Evolutionary conservation across 1,140 invertebrate species (phyloP).

Genomic region (Ptiloglossa arizonensis): DNA sequence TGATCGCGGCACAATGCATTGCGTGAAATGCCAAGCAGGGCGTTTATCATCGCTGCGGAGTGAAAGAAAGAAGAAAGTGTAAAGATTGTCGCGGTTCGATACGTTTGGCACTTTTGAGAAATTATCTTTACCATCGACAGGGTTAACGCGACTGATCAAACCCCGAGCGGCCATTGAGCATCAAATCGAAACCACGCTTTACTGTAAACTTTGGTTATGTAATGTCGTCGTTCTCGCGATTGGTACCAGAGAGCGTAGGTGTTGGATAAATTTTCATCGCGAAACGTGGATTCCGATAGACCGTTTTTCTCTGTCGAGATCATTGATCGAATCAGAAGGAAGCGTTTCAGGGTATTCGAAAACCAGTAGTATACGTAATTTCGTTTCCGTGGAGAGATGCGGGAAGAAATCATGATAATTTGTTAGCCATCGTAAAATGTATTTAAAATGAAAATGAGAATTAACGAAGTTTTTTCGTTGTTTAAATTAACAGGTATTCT

Average conservation of each 20-base stretch:
- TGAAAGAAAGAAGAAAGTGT: constrained; percentile 41
- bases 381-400: not conserved
- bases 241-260: not conserved
- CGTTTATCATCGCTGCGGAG: not conserved
- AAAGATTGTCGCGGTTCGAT: constrained; percentile 28
- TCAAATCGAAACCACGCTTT: not conserved
- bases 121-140: not conserved
- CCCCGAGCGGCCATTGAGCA: not conserved
- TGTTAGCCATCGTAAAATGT: not conserved
- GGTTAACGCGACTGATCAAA: not conserved
- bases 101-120: not conserved
- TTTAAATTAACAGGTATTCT: too few species aligned
- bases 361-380: not conserved
- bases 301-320: not conserved
- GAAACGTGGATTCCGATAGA: not conserved
- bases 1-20: not conserved
- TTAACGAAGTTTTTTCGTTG: too few species aligned
- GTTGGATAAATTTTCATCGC: not conserved
- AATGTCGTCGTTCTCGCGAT: not conserved
- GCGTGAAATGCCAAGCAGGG: not conserved
- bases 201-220: not conserved
- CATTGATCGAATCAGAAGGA: not conserved
- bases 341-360: not conserved
- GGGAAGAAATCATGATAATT: not conserved
- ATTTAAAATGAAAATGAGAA: too few species aligned